Percentiles rank a stretch among this genome's conserved stretches.
These are phyloP conservation scores for Alouatta palliata DNA, from an alignment of 2,113 vertebrate genomes.

Conservation along the genomic window DNA sequence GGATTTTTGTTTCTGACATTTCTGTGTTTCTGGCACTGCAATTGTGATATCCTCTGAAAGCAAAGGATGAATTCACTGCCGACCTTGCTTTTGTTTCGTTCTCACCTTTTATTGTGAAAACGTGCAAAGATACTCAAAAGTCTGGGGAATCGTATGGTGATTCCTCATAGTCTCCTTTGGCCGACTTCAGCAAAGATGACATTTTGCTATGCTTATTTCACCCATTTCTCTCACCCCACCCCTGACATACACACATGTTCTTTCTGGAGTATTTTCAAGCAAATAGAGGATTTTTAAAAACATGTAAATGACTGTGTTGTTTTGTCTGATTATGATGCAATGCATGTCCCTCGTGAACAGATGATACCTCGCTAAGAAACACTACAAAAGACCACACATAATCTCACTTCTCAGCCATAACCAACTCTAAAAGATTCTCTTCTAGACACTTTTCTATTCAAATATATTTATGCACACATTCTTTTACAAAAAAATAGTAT, in stretches of 20 bases:
- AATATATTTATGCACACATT: background rate
- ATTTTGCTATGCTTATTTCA: background rate
- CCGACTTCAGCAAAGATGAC: background rate
- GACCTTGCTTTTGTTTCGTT: background rate
- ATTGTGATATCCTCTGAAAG: background rate
- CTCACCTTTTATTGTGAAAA: background rate
- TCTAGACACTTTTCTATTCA: background rate
- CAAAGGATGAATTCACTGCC: background rate
- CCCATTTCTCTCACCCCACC: accelerated
- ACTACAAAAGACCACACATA: background rate
- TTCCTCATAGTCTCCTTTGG: background rate
- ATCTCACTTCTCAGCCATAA: background rate
- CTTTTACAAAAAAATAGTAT: background rate
- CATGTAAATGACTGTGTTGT: background rate
- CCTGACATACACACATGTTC: background rate
- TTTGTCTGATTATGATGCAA: background rate
- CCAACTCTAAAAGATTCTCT: background rate
- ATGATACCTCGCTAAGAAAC: background rate
- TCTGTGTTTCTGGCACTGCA: background rate
- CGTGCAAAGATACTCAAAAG: background rate
- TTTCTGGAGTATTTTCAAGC: constrained; percentile 22
- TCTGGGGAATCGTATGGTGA: background rate
- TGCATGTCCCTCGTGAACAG: background rate
- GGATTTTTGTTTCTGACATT: background rate
- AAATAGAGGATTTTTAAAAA: background rate